A percentile compares a stretch with the other conserved stretches of the same genome.
Conservation (phyloP, 2,888 invertebrate species). For the Macrophya annulata region DNA sequence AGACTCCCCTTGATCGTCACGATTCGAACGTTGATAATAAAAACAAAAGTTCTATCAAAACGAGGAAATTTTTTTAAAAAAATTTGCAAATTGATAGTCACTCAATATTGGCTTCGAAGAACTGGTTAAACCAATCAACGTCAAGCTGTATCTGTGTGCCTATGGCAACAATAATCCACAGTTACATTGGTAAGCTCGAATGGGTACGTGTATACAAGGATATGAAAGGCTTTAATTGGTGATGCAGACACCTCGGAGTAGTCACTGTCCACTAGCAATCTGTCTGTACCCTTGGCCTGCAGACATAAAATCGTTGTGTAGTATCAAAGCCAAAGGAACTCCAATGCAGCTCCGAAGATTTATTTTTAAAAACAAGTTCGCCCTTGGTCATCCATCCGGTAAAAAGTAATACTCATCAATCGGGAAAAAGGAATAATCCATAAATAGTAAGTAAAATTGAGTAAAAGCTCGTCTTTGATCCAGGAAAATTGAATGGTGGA, state of each 20-base stretch:
- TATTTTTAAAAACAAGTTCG: not conserved
- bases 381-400: not conserved
- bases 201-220: constrained; percentile 19
- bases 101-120: constrained; percentile 6
- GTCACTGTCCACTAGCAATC: constrained; percentile 16
- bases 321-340: not conserved
- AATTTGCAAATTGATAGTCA: not conserved
- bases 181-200: not conserved
- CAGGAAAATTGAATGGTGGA: constrained; percentile 57
- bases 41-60: not conserved
- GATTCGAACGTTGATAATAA: not conserved
- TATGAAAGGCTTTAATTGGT: constrained; percentile 30
- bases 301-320: not conserved
- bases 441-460: not conserved
- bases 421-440: not conserved
- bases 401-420: not conserved
- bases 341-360: constrained; percentile 10
- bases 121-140: constrained; percentile 12
- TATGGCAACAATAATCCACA: constrained; percentile 45
- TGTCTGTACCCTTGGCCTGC: not conserved
- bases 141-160: constrained; percentile 45
- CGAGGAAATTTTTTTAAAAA: not conserved
- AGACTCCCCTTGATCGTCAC: not conserved
- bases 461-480: not conserved
- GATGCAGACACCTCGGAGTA: not conserved